phyloP scores from a whole-genome alignment of 1,140 invertebrate genomes.

The Rhagoletis zephyria region DNA sequence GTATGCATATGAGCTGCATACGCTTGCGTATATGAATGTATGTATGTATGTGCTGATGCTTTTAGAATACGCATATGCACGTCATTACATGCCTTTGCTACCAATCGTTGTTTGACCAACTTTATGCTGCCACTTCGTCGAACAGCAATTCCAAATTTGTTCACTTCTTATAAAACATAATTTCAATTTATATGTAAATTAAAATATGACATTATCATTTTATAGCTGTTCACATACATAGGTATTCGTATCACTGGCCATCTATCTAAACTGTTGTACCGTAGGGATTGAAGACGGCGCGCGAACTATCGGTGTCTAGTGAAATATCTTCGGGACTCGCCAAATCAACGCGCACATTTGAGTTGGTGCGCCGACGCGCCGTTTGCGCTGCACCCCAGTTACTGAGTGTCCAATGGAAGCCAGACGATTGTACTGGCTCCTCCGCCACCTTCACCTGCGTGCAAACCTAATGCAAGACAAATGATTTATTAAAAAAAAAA shows the following conservation, averaged over 20 bases:
- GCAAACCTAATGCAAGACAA: constrained; percentile 62
- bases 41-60: background rate
- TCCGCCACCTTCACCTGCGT: constrained; percentile 71
- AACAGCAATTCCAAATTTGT: background rate
- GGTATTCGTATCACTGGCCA: background rate
- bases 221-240: background rate
- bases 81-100: background rate
- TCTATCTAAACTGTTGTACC: constrained; percentile 80
- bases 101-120: background rate
- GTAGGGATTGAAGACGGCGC: constrained; percentile 78
- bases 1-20: background rate
- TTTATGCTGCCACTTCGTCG: background rate
- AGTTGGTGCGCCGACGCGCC: constrained; percentile 78
- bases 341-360: constrained; percentile 83
- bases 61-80: background rate
- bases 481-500: background rate
- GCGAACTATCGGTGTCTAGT: constrained; percentile 82
- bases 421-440: constrained; percentile 74
- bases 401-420: constrained; percentile 84
- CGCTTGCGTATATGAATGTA: background rate
- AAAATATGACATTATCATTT: too few species aligned
- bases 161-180: background rate
- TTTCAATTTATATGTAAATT: too few species aligned
- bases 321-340: constrained; percentile 90
- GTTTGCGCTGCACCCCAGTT: constrained; percentile 79